phyloP scores from a whole-genome alignment of 2,888 invertebrate species.

The Elmis aenea region DNA sequence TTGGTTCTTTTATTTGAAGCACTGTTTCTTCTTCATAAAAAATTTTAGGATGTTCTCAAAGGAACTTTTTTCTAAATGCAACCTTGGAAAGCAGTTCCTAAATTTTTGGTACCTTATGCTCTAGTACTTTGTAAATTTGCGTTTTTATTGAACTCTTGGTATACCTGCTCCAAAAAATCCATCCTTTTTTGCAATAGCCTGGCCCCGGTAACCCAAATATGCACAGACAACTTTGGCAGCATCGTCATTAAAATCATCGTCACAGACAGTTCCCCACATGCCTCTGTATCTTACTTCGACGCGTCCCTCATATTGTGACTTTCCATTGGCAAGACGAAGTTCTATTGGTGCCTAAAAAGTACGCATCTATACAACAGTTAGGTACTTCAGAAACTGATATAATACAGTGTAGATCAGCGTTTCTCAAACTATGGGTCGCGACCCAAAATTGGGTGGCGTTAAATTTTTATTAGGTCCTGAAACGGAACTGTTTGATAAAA shows the following conservation, averaged over 20 bases:
- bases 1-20: too few relatives aligned
- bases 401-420: background rate
- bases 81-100: too few relatives aligned
- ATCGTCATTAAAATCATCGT: slow-evolving; percentile 65
- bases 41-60: too few relatives aligned
- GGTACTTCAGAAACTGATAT: background rate
- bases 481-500: slow-evolving; percentile 1
- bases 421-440: too few relatives aligned
- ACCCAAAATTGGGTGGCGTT: too few relatives aligned
- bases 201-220: slow-evolving; percentile 53
- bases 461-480: too few relatives aligned
- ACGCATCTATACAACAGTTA: background rate
- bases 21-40: too few relatives aligned
- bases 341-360: slow-evolving; percentile 50
- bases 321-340: slow-evolving; percentile 58
- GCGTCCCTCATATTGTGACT: slow-evolving; percentile 55
- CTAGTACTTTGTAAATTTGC: too few relatives aligned
- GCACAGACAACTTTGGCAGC: slow-evolving; percentile 62
- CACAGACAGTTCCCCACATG: slow-evolving; percentile 74
- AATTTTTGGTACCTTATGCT: too few relatives aligned
- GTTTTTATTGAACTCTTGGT: too few relatives aligned
- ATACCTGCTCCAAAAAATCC: slow-evolving; percentile 52
- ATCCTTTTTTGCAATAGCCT: slow-evolving; percentile 49
- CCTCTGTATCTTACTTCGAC: slow-evolving; percentile 65
- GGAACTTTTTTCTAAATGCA: too few relatives aligned